Evolutionary conservation across 2,888 invertebrate species (phyloP).

Genomic region (Phortica okadai): DNA sequence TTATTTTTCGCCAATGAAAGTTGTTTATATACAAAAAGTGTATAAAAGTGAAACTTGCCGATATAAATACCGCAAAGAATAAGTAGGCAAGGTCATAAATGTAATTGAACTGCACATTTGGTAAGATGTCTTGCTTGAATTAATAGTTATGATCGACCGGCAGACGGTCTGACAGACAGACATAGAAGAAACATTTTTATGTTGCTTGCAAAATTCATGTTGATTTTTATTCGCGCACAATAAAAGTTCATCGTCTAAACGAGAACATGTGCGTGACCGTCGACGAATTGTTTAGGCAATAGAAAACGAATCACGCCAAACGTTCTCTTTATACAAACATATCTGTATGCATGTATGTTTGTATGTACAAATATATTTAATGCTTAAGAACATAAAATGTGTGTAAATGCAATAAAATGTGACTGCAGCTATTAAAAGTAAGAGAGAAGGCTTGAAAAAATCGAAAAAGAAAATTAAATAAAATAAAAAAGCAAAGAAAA

Average conservation of each 20-base stretch:
- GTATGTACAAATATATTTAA: not conserved
- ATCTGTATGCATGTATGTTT: not conserved
- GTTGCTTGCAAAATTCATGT: not conserved
- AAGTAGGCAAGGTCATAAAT: conserved; percentile 19
- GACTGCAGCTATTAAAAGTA: conserved; percentile 27
- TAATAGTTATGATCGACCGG: not conserved
- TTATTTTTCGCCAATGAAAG: conserved; percentile 13
- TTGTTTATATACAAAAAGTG: conserved; percentile 8
- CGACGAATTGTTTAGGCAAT: conserved; percentile 20
- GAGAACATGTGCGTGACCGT: conserved; percentile 9
- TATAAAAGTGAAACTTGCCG: not conserved
- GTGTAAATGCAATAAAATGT: conserved; percentile 23
- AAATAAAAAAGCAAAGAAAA: not conserved
- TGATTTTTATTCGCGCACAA: conserved; percentile 21
- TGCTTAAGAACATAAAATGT: not conserved
- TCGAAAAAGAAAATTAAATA: not conserved
- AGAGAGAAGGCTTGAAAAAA: not conserved
- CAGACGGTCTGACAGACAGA: not conserved
- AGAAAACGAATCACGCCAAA: conserved; percentile 1
- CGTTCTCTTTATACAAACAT: not conserved
- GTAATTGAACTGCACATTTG: not conserved
- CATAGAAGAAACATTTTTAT: conserved; percentile 14
- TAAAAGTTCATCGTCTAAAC: conserved; percentile 21
- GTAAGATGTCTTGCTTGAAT: too few species aligned
- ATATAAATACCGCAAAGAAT: not conserved